Base-by-base conservation (phyloP, 2,888 invertebrate genomes). In the Criorhina ranunculi region DNA sequence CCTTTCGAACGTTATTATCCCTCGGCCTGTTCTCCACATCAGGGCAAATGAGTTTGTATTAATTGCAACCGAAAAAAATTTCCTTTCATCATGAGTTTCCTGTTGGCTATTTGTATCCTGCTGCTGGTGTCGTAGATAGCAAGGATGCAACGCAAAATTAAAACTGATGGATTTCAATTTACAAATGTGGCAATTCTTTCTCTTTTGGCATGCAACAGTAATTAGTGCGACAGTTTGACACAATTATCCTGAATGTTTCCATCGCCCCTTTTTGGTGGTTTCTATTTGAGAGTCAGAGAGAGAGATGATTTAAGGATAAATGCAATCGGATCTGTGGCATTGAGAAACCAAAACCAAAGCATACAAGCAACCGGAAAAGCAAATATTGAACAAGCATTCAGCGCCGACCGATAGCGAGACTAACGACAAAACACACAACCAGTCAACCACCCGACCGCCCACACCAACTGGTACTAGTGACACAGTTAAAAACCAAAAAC, bases 161-260 rank as follows among this genome's bases (percentile, higher is more conserved):
- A 82, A 82, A 77, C 77, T 82, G 82, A 82, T 77, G 82, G 73
- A 79, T 79, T 73, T 79, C 79, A 72, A 66, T 79, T 79, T 77
- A 77, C 77, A 72, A 69, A 77, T 59, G n/a, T n/a, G 57, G 66
- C 66, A 70, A 53, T 77, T 53, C 66, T 40, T 24, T 24, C 24
- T 60, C 66, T 53, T 51, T 60, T 31, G 53, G 12, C 51, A 60
- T 60, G 62, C 53, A 46, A 44, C 44, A 51, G 72, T 72, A 82
- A 82, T 82, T 82, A 82, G 82, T 72, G 82, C 40, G 82, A 82
- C 82, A 82, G 82, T 82, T 82, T 82, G 82, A 82, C 72, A 82
- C 72, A 72, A 82, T 82, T 82, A 82, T 70, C 33, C 77, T 40
- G 51, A 62, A 69, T 53, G 19, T 62, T 51, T 19, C 5, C n/a